These are phyloP conservation scores for Thumatha senex DNA, from an alignment of 2,888 invertebrate genomes.

Conservation along the genomic window DNA sequence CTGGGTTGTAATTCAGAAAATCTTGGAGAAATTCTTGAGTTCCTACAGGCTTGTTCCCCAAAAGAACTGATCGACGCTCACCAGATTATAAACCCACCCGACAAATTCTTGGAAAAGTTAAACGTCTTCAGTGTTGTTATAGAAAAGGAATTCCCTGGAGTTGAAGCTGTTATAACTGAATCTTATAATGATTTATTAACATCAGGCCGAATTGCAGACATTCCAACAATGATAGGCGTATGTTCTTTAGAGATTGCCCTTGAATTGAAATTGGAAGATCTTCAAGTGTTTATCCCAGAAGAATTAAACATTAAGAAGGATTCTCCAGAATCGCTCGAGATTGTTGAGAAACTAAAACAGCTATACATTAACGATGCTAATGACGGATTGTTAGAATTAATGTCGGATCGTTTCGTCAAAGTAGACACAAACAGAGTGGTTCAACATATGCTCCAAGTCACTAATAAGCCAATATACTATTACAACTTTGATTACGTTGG, in stretches of 20 bases:
- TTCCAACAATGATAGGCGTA: constrained; percentile 68
- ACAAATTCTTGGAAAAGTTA: constrained; percentile 21
- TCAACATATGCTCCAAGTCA: constrained; percentile 58
- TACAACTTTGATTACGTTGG: constrained; percentile 75
- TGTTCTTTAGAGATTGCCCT: constrained; percentile 55
- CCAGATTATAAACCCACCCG: constrained; percentile 34
- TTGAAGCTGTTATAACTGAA: constrained; percentile 63
- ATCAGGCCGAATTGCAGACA: constrained; percentile 63
- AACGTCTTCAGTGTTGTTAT: constrained; percentile 53
- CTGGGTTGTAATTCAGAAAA: constrained; percentile 64
- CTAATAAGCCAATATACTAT: constrained; percentile 65
- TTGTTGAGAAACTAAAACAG: constrained; percentile 55
- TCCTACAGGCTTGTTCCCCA: constrained; percentile 58
- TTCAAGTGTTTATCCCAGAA: constrained; percentile 60
- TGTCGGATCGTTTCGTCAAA: constrained; percentile 61
- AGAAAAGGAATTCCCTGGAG: constrained; percentile 69
- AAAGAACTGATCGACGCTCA: constrained; percentile 63
- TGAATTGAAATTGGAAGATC: constrained; percentile 51
- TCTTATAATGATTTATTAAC: constrained; percentile 61
- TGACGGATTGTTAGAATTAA: constrained; percentile 55
- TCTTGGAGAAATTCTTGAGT: constrained; percentile 64
- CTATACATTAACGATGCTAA: constrained; percentile 60
- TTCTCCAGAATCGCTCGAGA: constrained; percentile 52
- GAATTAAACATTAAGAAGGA: constrained; percentile 60
- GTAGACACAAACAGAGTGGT: constrained; percentile 63